Evolutionary conservation across 2,888 invertebrate genomes (phyloP).

Genomic region (Amphipoea oculea): DNA sequence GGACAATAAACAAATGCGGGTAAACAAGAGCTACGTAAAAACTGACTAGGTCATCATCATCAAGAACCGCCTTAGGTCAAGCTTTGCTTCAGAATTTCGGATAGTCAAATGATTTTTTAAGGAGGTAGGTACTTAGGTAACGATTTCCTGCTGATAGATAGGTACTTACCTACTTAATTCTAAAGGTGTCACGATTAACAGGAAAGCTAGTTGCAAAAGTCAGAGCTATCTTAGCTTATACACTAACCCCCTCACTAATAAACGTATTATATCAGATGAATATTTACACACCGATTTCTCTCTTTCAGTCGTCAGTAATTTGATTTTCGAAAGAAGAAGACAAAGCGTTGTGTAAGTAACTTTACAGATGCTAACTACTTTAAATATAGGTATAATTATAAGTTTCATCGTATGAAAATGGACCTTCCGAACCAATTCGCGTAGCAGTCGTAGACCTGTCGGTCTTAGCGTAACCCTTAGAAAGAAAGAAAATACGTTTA

Average conservation of each 20-base stretch:
- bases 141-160: no score
- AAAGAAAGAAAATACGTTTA: neutral
- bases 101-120: neutral
- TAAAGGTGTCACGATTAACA: no score
- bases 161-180: neutral
- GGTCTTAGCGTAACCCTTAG: neutral
- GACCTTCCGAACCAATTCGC: neutral
- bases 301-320: no score
- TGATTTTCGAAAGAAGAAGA: no score
- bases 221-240: neutral
- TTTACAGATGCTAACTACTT: no score
- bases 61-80: neutral
- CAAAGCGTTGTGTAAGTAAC: no score
- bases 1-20: neutral
- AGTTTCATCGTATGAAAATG: neutral
- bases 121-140: neutral
- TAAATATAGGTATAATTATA: no score
- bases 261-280: no score
- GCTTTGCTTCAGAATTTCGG: neutral
- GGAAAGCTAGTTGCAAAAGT: neutral
- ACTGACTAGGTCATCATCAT: neutral
- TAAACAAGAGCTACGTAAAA: constrained; percentile 7
- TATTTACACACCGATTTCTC: no score
- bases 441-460: constrained; percentile 7
- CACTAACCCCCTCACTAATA: no score